These are phyloP conservation scores for Caenorhabditis sp. DNA, from an alignment of 2,888 invertebrate species.

Conservation along the genomic window DNA sequence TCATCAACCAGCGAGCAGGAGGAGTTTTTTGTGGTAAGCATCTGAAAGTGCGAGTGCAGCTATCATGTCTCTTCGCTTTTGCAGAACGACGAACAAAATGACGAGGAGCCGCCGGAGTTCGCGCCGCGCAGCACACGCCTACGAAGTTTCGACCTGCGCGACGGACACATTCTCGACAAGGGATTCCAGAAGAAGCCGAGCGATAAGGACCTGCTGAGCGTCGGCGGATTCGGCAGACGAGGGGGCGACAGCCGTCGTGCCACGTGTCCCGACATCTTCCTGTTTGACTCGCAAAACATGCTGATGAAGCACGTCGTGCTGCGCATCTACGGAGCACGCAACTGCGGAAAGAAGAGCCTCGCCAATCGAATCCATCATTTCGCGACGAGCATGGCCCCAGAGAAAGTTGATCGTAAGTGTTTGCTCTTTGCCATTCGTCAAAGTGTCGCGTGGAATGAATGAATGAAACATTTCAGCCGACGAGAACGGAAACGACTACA, in stretches of 20 bases:
- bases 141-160: constrained; percentile 53
- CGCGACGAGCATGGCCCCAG: constrained; percentile 63
- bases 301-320: constrained; percentile 57
- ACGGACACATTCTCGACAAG: constrained; percentile 49
- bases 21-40: constrained; percentile 39
- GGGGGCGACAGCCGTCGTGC: constrained; percentile 69
- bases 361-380: constrained; percentile 70
- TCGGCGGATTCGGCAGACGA: constrained; percentile 37
- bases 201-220: constrained; percentile 33
- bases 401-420: constrained; percentile 53
- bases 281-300: constrained; percentile 61
- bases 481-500: constrained; percentile 42
- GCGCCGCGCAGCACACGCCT: constrained; percentile 33
- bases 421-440: not conserved
- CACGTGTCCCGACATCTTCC: constrained; percentile 77
- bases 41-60: constrained; percentile 7
- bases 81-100: constrained; percentile 44
- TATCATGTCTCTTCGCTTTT: no score
- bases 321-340: constrained; percentile 72
- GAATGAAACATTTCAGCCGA: constrained; percentile 42
- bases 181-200: constrained; percentile 54
- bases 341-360: constrained; percentile 73
- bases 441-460: not conserved
- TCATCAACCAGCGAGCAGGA: constrained; percentile 43
- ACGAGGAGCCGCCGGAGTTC: constrained; percentile 35